Evolutionary conservation across 2,113 vertebrate genomes (phyloP), one percentile per base, ranked within the genome.

Genomic region (Indri indri): DNA sequence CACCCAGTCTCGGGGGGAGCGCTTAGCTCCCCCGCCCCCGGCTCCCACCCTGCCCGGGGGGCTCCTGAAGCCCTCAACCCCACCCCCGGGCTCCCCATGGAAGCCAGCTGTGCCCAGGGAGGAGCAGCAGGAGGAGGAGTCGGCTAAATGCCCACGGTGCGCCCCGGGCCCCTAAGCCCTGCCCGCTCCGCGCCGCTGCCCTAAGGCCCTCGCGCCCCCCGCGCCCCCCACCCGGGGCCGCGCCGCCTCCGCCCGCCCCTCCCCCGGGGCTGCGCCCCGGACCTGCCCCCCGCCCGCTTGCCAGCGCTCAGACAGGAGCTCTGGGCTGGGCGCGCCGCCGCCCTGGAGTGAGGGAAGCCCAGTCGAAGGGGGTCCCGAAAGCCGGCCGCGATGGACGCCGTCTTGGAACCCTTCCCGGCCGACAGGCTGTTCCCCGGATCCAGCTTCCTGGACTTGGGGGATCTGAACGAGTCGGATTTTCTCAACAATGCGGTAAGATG

Each of bases 401-500:
- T 99, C 97, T 97, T 99, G 98, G 99, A 99, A 97, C 99, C 98
- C 97, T 99, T 99, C 98, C 98, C 98, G 47, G 98, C 99, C 96
- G 99, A 99, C 98, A 98, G 99, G 98, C 99, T 99, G 98, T 99
- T 99, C 96, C 98, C 99, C 8, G 98, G 98, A 96, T 98, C 98
- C 98, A 98, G 99, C 97, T 99, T 99, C 97, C 98, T 99, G 98
- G 99, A 99, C 97, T 97, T 99, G 94, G 98, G 99, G 94, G 99
- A 99, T 81, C 98, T 99, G 98, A 99, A 99, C 97, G 99, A 99
- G 97, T 98, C 98, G 74, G 99, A 99, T 98, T 99, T 99, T 96
- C 99, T 99, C 98, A 99, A 98, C 98, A 99, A 99, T 98, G 99
- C 99, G 99, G 99, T 99, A 99, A 98, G 96, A 76, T 7, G 22